Base-by-base conservation (phyloP, 2,888 invertebrate genomes). In the Himalopsyche japonica region DNA sequence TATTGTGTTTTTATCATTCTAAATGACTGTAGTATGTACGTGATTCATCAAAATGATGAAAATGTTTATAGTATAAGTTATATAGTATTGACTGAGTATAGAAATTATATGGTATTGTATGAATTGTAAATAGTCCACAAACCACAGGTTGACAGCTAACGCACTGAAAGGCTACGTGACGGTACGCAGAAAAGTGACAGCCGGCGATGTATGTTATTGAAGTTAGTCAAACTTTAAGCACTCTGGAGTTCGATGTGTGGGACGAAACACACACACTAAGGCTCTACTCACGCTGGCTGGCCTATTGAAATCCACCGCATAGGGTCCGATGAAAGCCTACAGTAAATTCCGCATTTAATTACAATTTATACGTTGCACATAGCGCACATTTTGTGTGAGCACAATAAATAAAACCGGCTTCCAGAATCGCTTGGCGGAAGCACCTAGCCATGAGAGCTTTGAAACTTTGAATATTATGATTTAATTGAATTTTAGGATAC, bases 131-230 rank as follows among this genome's bases (percentile, higher is more conserved):
- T 57, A 57, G 57, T 6, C 4, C 57, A n/a, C 57, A 57, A 57
- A 57, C 24, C 57, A 57, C n/a, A 20, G 57, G 24, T 57, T 57
- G 57, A 12, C 12, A 76, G 30, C 76, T 76, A 76, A 27, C 76
- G 18, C 7, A 6, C 76, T 32, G 76, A 76, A 27, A 27, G 76
- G 76, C 76, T 76, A 76, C 32, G 76, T 76, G 76, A 76, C n/a
- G 76, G 34, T 76, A 32, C 34, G 76, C 10, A 57, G 57, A 57
- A 57, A 57, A 57, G n/a, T 57, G 57, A 57, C 57, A 57, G 57
- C 57, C 57, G 77, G 49, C 82, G 82, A 77, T 82, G 78, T 81
- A 76, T 76, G 80, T 83, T 83, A 83, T 83, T 83, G 83, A 83
- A 83, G 83, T 83, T 83, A 64, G 49, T 76, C 83, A 79, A 79